Conservation (phyloP, 1,140 invertebrate species). For the Papilio dardanus region DNA sequence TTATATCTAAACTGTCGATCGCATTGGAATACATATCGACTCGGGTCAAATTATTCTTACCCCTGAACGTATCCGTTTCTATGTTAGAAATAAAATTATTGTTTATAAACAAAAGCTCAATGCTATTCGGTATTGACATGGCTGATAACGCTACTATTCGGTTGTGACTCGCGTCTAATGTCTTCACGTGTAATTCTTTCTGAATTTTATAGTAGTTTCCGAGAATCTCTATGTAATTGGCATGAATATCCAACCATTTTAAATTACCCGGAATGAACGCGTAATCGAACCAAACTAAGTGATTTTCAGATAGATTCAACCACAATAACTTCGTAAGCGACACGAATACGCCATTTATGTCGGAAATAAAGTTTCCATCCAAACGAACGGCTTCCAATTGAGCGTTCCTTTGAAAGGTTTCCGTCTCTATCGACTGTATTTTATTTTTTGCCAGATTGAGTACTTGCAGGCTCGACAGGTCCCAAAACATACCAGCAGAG, state of each 20-base stretch:
- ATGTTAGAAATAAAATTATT: slow-evolving; percentile 90
- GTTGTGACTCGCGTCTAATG: slow-evolving; percentile 92
- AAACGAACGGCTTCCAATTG: slow-evolving; percentile 91
- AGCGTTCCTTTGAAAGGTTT: slow-evolving; percentile 88
- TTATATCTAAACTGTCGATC: slow-evolving; percentile 90
- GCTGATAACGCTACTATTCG: slow-evolving; percentile 87
- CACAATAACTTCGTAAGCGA: slow-evolving; percentile 89
- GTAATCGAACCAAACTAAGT: slow-evolving; percentile 91
- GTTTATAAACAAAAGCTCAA: slow-evolving; percentile 91
- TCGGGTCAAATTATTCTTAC: slow-evolving; percentile 89
- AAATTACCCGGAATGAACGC: slow-evolving; percentile 89
- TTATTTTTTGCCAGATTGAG: slow-evolving; percentile 92
- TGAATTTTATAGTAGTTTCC: slow-evolving; percentile 88
- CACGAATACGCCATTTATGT: slow-evolving; percentile 90
- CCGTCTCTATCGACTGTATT: slow-evolving; percentile 88
- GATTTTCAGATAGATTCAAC: slow-evolving; percentile 93
- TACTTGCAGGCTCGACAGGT: slow-evolving; percentile 89
- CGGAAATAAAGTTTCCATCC: slow-evolving; percentile 90
- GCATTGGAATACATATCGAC: slow-evolving; percentile 94
- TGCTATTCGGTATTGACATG: slow-evolving; percentile 89
- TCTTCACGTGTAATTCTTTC: slow-evolving; percentile 84
- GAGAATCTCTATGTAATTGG: slow-evolving; percentile 89
- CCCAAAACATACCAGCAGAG: slow-evolving; percentile 87
- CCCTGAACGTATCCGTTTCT: slow-evolving; percentile 90
- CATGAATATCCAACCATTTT: slow-evolving; percentile 92